These are phyloP conservation scores for Anabacerthia variegaticeps DNA, from an alignment of 2,797 vertebrate species.

Conservation along the genomic window DNA sequence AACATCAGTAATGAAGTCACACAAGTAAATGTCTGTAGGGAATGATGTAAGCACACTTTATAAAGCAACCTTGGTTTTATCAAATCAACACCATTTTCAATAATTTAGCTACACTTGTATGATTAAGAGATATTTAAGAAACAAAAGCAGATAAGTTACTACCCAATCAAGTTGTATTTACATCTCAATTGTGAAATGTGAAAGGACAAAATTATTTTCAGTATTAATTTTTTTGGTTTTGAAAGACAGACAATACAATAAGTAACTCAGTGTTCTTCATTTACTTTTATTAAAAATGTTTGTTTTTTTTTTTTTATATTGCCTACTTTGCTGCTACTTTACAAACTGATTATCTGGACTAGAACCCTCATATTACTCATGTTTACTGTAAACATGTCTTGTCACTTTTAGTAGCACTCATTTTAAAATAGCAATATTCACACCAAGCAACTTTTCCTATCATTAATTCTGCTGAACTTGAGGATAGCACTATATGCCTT, in stretches of 20 bases:
- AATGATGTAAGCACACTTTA: constrained; percentile 80
- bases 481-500: background rate
- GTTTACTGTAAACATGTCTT: background rate
- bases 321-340: background rate
- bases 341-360: background rate
- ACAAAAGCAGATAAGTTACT: background rate
- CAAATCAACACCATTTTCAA: background rate
- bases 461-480: background rate
- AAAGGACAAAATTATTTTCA: background rate
- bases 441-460: background rate
- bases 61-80: background rate
- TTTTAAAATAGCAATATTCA: background rate
- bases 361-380: background rate
- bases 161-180: background rate
- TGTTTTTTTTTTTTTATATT: background rate
- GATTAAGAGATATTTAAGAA: background rate
- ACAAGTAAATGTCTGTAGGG: constrained; percentile 74
- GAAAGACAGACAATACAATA: background rate
- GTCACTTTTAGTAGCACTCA: background rate
- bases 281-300: background rate
- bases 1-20: constrained; percentile 68
- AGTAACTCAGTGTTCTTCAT: background rate
- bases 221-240: background rate
- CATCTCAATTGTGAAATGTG: background rate
- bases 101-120: background rate